Evolutionary conservation across 2,797 vertebrate species (phyloP).

Genomic region (Spinibarbus caldwelli): DNA sequence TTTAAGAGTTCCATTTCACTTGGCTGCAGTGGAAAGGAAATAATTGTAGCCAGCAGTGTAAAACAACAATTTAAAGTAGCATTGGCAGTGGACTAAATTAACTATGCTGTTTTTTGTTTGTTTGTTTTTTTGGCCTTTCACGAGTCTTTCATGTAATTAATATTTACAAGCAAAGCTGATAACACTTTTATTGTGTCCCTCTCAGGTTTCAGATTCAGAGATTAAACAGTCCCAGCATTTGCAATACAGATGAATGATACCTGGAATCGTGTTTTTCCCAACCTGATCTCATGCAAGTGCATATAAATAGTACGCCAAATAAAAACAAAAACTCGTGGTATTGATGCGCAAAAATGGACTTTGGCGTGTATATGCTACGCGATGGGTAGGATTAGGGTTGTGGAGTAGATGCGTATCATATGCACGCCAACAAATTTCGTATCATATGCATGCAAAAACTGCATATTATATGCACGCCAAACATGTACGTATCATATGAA

Average conservation of each 20-base stretch:
- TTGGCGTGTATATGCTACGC: no score
- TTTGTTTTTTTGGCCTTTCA: neutral
- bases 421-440: no score
- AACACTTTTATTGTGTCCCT: neutral
- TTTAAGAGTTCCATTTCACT: neutral
- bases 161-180: neutral
- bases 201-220: neutral
- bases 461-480: no score
- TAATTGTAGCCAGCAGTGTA: slow-evolving; percentile 7
- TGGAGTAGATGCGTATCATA: no score
- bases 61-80: neutral
- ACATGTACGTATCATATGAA: no score
- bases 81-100: neutral
- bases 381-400: no score
- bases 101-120: neutral
- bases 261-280: neutral
- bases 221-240: neutral
- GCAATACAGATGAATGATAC: neutral
- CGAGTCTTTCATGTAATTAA: neutral
- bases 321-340: no score
- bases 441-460: no score
- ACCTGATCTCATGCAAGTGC: no score
- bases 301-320: no score
- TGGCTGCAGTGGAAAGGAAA: slow-evolving; percentile 19
- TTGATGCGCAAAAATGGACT: no score